phyloP scores from a whole-genome alignment of 2,797 vertebrate genomes.

The Gallinago stenura region DNA sequence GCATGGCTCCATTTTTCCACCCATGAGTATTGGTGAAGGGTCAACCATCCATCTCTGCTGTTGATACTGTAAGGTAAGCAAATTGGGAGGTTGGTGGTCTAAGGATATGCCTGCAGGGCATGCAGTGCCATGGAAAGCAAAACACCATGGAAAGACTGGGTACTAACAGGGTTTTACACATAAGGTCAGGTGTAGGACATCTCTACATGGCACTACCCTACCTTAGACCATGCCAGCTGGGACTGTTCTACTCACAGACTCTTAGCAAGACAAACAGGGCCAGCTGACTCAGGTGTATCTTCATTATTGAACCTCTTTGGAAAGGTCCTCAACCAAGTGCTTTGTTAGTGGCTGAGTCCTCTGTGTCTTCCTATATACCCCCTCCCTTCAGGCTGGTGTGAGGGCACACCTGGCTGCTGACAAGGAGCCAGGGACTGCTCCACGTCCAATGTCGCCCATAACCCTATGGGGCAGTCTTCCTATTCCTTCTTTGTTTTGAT shows the following conservation, averaged over 20 bases:
- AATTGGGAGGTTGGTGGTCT: background rate
- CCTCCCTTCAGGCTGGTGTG: background rate
- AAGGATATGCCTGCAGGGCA: background rate
- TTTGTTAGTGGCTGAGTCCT: background rate
- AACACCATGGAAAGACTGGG: background rate
- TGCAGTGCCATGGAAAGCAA: background rate
- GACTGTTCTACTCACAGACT: background rate
- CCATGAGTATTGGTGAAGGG: background rate
- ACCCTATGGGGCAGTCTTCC: background rate
- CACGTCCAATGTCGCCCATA: background rate
- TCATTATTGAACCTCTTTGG: background rate
- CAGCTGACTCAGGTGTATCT: background rate
- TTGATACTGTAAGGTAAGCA: background rate
- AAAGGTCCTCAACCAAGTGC: background rate
- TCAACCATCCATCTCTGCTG: no score
- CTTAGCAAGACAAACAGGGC: background rate
- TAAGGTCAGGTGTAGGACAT: background rate
- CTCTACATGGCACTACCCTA: background rate
- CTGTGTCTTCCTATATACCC: background rate
- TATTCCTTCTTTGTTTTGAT: background rate
- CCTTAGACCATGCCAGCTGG: background rate
- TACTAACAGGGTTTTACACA: background rate
- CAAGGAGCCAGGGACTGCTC: background rate
- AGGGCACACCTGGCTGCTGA: background rate
- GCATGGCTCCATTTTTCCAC: background rate